Evolutionary conservation across 2,888 invertebrate genomes (phyloP).

Genomic region (Protophormia terraenovae): DNA sequence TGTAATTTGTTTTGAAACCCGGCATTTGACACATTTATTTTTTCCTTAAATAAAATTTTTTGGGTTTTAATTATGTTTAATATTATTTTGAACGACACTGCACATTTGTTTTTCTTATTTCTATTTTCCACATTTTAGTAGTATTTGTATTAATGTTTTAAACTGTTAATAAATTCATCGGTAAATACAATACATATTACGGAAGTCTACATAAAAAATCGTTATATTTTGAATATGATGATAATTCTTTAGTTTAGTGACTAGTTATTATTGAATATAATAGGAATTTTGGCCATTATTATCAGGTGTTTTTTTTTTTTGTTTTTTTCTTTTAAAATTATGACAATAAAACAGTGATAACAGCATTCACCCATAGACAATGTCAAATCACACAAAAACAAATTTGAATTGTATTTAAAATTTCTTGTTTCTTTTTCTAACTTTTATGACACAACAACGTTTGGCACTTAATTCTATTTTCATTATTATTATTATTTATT

Average conservation of each 20-base stretch:
- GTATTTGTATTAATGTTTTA: background rate
- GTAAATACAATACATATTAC: background rate
- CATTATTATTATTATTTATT: conserved; percentile 4
- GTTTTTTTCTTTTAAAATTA: background rate
- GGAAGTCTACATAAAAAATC: background rate
- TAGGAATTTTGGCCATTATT: background rate
- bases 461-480: background rate
- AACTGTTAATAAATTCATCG: background rate
- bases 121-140: background rate
- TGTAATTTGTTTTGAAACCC: too few species aligned
- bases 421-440: background rate
- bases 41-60: background rate
- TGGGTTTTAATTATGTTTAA: background rate
- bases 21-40: too few species aligned
- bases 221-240: background rate
- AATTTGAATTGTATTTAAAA: background rate
- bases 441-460: background rate
- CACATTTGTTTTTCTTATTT: background rate
- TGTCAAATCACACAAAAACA: background rate
- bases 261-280: background rate
- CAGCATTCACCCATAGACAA: background rate
- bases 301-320: background rate
- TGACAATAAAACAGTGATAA: conserved; percentile 11
- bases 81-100: background rate
- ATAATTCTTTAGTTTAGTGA: background rate